Percentiles rank a stretch among this genome's conserved stretches.
Evolutionary conservation across 2,113 vertebrate species (phyloP).

Genomic region (Macaca fascicularis): DNA sequence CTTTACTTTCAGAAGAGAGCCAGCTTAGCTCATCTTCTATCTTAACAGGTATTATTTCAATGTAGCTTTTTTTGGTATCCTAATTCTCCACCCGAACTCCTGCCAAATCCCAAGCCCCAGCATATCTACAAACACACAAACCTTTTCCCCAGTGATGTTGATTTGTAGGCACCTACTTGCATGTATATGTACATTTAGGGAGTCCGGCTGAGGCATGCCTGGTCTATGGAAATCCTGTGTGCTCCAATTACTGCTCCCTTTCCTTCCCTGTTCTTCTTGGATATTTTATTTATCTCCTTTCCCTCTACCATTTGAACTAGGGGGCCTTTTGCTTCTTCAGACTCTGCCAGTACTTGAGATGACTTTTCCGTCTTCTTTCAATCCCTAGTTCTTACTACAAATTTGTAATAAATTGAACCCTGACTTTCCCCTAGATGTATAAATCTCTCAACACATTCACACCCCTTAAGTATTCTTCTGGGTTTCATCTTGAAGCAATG

Average conservation of each 20-base stretch:
- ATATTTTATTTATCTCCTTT: background rate
- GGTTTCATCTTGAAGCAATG: background rate
- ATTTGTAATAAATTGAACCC: background rate
- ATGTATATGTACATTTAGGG: background rate
- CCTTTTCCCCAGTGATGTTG: background rate
- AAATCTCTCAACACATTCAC: background rate
- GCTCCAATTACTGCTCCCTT: background rate
- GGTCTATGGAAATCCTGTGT: background rate
- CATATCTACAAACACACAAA: background rate
- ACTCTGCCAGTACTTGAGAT: background rate
- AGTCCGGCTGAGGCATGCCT: background rate
- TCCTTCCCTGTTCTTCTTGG: background rate
- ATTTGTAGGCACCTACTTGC: rapidly evolving
- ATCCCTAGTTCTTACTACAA: background rate
- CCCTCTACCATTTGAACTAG: background rate
- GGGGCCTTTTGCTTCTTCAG: background rate
- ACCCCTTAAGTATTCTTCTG: background rate
- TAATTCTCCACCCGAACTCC: background rate
- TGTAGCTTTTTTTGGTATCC: background rate
- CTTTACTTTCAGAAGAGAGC: background rate
- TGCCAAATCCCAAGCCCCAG: background rate
- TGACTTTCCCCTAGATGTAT: background rate
- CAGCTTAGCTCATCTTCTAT: background rate
- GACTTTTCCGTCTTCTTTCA: background rate
- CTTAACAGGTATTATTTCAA: background rate